Base-by-base conservation (phyloP, 2,888 invertebrate species). In the Nomada fucata region DNA sequence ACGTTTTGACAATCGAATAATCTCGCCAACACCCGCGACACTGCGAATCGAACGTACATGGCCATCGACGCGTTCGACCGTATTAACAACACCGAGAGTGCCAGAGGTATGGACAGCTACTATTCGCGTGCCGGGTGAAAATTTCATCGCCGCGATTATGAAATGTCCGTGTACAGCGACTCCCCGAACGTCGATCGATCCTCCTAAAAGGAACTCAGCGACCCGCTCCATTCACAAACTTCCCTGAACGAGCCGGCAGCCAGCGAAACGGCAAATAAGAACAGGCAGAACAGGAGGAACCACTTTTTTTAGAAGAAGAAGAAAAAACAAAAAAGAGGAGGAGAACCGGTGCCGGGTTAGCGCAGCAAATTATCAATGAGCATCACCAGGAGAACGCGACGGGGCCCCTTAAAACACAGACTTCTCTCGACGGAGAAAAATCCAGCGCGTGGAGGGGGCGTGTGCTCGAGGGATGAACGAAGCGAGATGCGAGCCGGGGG, bases 401-500 rank as follows among this genome's bases (percentile, higher is more conserved):
- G 23, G 50, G 7, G 18, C 42, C 29, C 55, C 26, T 5, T 26
- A 44, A 79, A 79, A 52, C 29, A 26, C 55, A 64, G 44, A 36
- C 36, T 36, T 2, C 61, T 47, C 20, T 5, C 47, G 18, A 0
- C 4, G 57, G 26, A 52, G 60, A 42, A 70, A 63, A 70, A 36
- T 64, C 18, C 61, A 11, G 50, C 53, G 47, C 70, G 36, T 53
- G 73, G 59, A 60, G 63, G 65, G 76, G 65, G 63, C 65, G 68
- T 68, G 77, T 52, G 72, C 71, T 42, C 70, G 64, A 73, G 75
- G 60, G 77, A 64, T 80, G 83, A 84, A 74, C 68, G 75, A 72
- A 59, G 52, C 60, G 79, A 57, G 81, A 69, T 79, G 86, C 84
- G 87, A 84, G 79, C 59, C 68, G 77, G 72, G 78, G 82, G 89